Evolutionary conservation across 2,113 vertebrate genomes (phyloP).

Genomic region (Menura novaehollandiae): DNA sequence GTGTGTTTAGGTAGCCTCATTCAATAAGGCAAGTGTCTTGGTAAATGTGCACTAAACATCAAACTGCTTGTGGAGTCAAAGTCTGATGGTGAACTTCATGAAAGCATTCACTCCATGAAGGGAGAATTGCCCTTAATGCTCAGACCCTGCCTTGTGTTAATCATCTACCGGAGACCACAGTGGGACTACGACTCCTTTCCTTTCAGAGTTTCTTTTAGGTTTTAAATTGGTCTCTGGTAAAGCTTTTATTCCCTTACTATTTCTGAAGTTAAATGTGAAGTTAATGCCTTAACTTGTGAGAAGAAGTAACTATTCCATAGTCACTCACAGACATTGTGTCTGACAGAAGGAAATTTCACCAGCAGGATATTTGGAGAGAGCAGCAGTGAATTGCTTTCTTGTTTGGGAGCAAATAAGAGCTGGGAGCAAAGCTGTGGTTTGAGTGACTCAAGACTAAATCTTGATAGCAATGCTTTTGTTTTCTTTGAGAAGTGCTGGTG

Average conservation of each 20-base stretch:
- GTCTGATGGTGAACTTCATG: background rate
- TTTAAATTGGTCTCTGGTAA: background rate
- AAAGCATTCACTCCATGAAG: background rate
- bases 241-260: background rate
- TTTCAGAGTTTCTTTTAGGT: background rate
- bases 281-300: background rate
- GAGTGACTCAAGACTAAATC: background rate
- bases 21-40: background rate
- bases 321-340: background rate
- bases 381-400: background rate
- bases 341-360: background rate
- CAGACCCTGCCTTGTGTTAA: background rate
- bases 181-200: background rate
- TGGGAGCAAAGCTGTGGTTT: background rate
- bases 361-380: background rate
- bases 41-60: background rate
- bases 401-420: background rate
- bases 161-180: background rate
- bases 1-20: background rate
- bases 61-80: background rate
- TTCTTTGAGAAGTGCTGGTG: background rate
- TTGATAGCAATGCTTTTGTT: background rate
- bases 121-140: background rate
- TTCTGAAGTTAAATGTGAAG: background rate
- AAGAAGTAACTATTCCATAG: background rate